Conservation (phyloP, 2,113 vertebrate genomes). For the Paraplagusia blochii region DNA sequence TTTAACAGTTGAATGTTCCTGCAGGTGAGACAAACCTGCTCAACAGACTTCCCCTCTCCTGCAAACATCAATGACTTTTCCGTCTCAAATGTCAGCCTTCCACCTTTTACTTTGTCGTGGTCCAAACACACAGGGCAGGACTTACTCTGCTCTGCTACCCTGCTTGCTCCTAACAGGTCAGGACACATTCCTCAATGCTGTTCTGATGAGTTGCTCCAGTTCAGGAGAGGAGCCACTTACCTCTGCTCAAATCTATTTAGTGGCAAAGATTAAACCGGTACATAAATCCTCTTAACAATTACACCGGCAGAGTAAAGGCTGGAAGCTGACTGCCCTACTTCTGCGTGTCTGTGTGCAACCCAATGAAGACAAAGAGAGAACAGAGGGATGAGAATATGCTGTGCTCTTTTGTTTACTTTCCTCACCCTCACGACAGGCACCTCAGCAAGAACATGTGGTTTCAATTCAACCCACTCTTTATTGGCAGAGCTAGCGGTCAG, state of each 20-base stretch:
- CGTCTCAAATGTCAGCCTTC: constrained; percentile 30
- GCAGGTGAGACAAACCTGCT: background rate
- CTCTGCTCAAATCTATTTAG: constrained; percentile 69
- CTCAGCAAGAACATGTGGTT: constrained; percentile 13
- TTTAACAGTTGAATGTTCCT: constrained; percentile 6
- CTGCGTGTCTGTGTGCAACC: constrained; percentile 23
- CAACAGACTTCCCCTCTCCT: background rate
- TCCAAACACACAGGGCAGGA: constrained; percentile 39
- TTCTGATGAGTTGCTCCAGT: constrained; percentile 43
- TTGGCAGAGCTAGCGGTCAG: background rate
- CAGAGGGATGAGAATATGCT: constrained; percentile 12
- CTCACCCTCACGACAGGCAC: constrained; percentile 14
- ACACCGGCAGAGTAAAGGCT: constrained; percentile 29
- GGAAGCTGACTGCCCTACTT: constrained; percentile 47
- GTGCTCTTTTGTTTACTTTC: constrained; percentile 28
- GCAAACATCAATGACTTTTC: constrained; percentile 40
- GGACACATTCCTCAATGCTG: constrained; percentile 58
- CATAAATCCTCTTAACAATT: constrained; percentile 66
- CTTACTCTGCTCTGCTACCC: constrained; percentile 50
- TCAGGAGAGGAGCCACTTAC: constrained; percentile 63
- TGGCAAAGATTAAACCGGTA: constrained; percentile 66
- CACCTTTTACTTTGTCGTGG: constrained; percentile 46
- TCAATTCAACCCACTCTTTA: background rate
- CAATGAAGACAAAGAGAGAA: background rate
- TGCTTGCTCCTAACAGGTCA: constrained; percentile 65